Conservation (phyloP, 2,888 invertebrate genomes). For the Spilosoma lubricipeda region DNA sequence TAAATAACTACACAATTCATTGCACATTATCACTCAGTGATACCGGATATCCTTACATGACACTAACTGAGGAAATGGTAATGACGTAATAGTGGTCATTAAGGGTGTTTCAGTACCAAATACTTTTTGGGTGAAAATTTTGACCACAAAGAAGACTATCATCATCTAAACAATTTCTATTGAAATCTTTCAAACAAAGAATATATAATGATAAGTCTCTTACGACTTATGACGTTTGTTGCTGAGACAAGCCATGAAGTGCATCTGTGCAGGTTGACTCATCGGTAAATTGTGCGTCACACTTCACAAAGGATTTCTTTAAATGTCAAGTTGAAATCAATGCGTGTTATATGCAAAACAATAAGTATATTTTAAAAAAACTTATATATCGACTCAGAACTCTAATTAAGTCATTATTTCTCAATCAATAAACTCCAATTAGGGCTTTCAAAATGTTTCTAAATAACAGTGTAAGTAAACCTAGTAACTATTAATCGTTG, state of each 20-base stretch:
- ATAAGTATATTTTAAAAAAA: conserved; percentile 1
- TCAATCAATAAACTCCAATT: background rate
- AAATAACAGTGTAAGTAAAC: background rate
- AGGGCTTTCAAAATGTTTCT: background rate
- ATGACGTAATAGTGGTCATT: conserved; percentile 70
- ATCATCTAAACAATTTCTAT: conserved; percentile 34
- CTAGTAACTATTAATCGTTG: background rate
- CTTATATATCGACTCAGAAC: background rate
- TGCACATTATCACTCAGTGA: conserved; percentile 31
- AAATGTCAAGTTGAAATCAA: conserved; percentile 24
- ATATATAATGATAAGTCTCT: conserved; percentile 44
- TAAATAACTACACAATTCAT: conserved; percentile 6
- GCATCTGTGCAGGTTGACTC: conserved; percentile 58
- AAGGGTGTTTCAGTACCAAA: conserved; percentile 54
- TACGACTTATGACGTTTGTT: conserved; percentile 39
- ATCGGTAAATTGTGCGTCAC: conserved; percentile 46
- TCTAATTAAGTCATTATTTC: background rate
- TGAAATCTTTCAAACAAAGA: conserved; percentile 52
- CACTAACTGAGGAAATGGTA: conserved; percentile 28
- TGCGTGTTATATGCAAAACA: conserved; percentile 9
- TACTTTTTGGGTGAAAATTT: conserved; percentile 72
- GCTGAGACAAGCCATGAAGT: conserved; percentile 48
- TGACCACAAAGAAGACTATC: conserved; percentile 21
- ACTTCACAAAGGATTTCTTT: conserved; percentile 50
- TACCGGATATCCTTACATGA: conserved; percentile 38